Conservation (phyloP, 2,888 invertebrate species). For the Sphecodes monilicornis region DNA sequence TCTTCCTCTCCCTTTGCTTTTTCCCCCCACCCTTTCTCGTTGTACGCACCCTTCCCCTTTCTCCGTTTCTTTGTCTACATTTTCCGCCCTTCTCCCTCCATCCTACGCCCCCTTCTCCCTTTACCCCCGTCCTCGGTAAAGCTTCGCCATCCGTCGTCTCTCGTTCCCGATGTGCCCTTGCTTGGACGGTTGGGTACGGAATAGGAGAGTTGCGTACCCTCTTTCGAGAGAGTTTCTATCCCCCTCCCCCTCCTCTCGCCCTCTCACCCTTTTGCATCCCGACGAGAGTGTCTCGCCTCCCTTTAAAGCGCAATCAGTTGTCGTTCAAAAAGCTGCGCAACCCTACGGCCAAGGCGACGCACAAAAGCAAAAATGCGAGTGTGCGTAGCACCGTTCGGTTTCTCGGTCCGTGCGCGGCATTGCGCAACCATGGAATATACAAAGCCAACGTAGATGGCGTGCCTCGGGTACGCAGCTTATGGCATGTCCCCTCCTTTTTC, state of each 20-base stretch:
- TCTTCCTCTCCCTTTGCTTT: conserved; percentile 55
- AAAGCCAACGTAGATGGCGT: conserved; percentile 69
- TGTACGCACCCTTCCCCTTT: conserved; percentile 51
- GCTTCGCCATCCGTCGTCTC: conserved; percentile 48
- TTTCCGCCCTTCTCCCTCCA: conserved; percentile 38
- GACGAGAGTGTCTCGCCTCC: conserved; percentile 44
- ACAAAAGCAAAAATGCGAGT: conserved; percentile 51
- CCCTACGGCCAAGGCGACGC: conserved; percentile 44
- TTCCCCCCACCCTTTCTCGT: conserved; percentile 40
- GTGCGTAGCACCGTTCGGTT: conserved; percentile 36
- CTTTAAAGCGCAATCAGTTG: conserved; percentile 65
- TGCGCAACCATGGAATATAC: conserved; percentile 68
- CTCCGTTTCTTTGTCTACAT: conserved; percentile 51
- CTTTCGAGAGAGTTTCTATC: conserved; percentile 41
- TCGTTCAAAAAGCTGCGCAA: conserved; percentile 48
- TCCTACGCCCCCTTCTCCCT: conserved; percentile 26
- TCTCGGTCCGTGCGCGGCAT: conserved; percentile 50
- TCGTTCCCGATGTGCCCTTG: conserved; percentile 42
- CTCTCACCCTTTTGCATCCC: neutral
- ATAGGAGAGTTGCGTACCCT: conserved; percentile 59
- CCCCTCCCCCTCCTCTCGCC: conserved; percentile 11
- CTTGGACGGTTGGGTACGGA: conserved; percentile 37
- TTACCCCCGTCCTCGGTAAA: neutral
- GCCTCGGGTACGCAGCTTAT: conserved; percentile 57
- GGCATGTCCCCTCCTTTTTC: conserved; percentile 55